phyloP scores from a whole-genome alignment of 1,140 invertebrate genomes.

The Caenorhabditis inopinata region DNA sequence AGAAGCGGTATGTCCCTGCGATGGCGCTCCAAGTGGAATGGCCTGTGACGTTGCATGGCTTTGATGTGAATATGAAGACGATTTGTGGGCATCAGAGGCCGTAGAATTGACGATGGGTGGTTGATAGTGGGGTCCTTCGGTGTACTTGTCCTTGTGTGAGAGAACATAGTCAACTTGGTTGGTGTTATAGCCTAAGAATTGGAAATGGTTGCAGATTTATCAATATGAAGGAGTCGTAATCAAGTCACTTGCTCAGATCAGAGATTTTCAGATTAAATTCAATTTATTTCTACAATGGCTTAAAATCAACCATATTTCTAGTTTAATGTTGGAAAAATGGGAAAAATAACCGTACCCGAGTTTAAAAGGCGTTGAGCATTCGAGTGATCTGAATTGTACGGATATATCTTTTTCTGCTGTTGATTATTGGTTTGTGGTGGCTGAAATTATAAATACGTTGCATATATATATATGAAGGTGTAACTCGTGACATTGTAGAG shows the following conservation, averaged over 20 bases:
- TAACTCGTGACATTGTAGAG: too few relatives aligned
- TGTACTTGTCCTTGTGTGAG: constrained; percentile 6
- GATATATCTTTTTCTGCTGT: constrained; percentile 39
- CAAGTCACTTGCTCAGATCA: too few relatives aligned
- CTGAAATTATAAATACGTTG: background rate
- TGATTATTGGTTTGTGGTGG: constrained; percentile 42
- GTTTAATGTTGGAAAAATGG: too few relatives aligned
- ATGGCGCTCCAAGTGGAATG: background rate
- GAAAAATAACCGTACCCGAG: constrained; percentile 5
- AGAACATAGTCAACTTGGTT: constrained; percentile 35
- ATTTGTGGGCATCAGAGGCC: background rate
- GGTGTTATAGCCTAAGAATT: constrained; percentile 36
- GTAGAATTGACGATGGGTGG: constrained; percentile 10
- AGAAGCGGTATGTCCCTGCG: constrained; percentile 6
- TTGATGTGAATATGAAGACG: background rate
- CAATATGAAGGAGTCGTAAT: too few relatives aligned
- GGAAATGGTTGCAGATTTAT: background rate
- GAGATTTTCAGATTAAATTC: too few relatives aligned
- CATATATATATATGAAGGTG: too few relatives aligned
- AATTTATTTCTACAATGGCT: too few relatives aligned
- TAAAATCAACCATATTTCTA: too few relatives aligned
- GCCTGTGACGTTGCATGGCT: background rate
- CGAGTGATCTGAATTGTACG: constrained; percentile 30
- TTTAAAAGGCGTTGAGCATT: constrained; percentile 23
- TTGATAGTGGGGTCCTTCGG: background rate